A percentile compares a stretch with the other conserved stretches of the same genome.
phyloP scores from a whole-genome alignment of 2,888 invertebrate genomes.

The Protonemura montana region DNA sequence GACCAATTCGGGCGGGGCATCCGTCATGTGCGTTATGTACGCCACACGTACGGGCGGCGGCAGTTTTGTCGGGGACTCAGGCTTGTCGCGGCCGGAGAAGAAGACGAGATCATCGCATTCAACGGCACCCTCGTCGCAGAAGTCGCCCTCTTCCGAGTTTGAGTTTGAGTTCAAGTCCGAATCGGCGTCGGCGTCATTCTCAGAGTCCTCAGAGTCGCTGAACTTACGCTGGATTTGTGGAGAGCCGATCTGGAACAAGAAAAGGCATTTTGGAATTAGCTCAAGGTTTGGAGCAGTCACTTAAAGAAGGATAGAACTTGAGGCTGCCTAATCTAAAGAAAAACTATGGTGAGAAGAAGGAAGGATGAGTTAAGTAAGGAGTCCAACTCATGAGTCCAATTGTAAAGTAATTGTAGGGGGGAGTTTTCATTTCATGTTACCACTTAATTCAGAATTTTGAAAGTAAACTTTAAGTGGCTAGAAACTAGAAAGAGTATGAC shows the following conservation, averaged over 20 bases:
- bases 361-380: no score
- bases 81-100: conserved; percentile 4
- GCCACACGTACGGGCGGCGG: not conserved
- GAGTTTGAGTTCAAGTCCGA: conserved; percentile 48
- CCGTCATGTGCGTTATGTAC: conserved; percentile 26
- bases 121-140: conserved; percentile 35
- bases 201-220: conserved; percentile 49
- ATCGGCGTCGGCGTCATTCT: conserved; percentile 49
- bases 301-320: not conserved
- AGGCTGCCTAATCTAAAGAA: no score
- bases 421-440: no score
- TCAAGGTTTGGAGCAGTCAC: not conserved
- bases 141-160: conserved; percentile 50
- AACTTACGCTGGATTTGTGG: conserved; percentile 77
- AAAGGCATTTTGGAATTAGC: not conserved
- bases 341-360: no score
- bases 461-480: no score
- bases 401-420: no score
- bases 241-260: conserved; percentile 60
- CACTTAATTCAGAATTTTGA: no score
- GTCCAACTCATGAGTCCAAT: no score
- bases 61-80: not conserved
- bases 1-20: not conserved
- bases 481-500: no score
- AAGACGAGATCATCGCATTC: not conserved